Base-by-base conservation (phyloP, 2,113 vertebrate species). In the Pseudopodoces humilis region DNA sequence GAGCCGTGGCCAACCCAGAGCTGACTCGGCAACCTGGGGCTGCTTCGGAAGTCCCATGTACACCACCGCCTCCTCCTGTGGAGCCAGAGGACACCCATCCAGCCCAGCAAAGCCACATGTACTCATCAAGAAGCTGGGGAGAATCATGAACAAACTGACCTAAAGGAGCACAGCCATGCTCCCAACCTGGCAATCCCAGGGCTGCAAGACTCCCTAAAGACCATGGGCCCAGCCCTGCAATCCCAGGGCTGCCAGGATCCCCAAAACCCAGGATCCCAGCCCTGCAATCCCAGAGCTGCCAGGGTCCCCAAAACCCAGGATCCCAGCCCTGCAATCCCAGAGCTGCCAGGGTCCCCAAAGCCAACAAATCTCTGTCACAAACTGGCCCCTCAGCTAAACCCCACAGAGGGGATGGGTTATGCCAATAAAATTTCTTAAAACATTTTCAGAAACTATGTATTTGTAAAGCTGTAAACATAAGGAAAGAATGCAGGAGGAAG, bases 21-120 rank as follows among this genome's bases (percentile, higher is more conserved):
- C 22, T 7, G 9, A 28, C 10, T 27, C 4, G 15, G 31, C 33
- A 9, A 0, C 11, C 6, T 2, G 16, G 14, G n/a, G 9, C 55
- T 19, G 16, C 39, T 70, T 20, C 46, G 49, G 41, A 60, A 50
- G 5, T 0, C 0, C 9, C 11, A 10, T 0, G 0, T 1, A 13
- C 22, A 41, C 9, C 47, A 53, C 3, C 12, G 17, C 15, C 44
- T 13, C 0, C 24, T 41, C 10, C 64, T 15, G 2, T 1, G 37
- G 27, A 13, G 11, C 47, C 2, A 3, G 13, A 13, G 47, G 13
- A 30, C 2, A 33, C 3, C 13, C 6, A 10, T 2, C 3, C 10
- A 11, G 27, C 20, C 10, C 21, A 74, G 44, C 11, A 37, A 47
- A 46, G 15, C 8, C 39, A 39, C 6, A 3, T 0, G 1, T 0